A percentile compares a stretch with the other conserved stretches of the same genome.
These are phyloP conservation scores for Piliocolobus tephrosceles DNA, from an alignment of 2,113 vertebrate species.

Conservation along the genomic window DNA sequence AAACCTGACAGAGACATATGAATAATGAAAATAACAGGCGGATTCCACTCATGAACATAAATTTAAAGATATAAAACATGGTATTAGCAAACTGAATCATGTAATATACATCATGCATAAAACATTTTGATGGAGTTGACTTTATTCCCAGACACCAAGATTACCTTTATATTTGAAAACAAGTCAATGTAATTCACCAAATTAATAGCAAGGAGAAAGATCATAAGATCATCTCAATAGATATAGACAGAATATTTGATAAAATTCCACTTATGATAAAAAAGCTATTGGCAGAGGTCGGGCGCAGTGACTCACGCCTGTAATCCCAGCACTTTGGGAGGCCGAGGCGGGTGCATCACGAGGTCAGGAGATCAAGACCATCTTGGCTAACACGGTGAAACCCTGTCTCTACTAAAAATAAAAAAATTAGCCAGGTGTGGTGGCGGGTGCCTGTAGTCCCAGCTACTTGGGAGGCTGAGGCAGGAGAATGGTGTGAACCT, in stretches of 20 bases:
- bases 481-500: too few species aligned
- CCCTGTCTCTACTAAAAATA: too few species aligned
- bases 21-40: neutral
- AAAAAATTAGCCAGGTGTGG: too few species aligned
- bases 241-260: neutral
- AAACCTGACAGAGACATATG: neutral
- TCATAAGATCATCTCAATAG: neutral
- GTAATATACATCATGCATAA: neutral
- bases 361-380: too few species aligned
- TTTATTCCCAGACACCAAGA: neutral
- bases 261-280: neutral
- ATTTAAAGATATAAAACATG: neutral
- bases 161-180: neutral
- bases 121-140: neutral
- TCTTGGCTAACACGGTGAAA: too few species aligned
- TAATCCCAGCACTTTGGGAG: too few species aligned
- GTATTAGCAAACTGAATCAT: neutral
- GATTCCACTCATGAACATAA: neutral
- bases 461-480: too few species aligned
- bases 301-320: too few species aligned
- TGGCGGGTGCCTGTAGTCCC: too few species aligned
- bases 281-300: neutral
- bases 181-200: neutral
- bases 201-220: constrained; percentile 5
- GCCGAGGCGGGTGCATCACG: too few species aligned